These are phyloP conservation scores for Porites divaricata DNA, from an alignment of 92 coral and sea anemone species.

Conservation along the genomic window DNA sequence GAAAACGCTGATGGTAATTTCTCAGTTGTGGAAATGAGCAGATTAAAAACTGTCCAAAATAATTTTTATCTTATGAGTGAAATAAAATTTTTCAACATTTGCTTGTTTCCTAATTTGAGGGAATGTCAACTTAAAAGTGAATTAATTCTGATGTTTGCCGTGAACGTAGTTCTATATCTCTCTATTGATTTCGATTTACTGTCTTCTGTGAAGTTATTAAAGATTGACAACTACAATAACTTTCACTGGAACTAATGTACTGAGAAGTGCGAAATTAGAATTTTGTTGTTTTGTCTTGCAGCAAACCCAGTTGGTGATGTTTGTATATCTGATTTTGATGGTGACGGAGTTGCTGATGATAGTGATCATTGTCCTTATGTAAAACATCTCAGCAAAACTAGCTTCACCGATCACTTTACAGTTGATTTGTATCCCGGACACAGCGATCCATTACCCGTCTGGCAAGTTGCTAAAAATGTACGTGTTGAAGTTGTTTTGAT, in stretches of 20 bases:
- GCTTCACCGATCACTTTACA: slow-evolving; percentile 81
- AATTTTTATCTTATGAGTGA: too few species aligned
- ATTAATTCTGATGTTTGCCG: too few species aligned
- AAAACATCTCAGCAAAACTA: slow-evolving; percentile 84
- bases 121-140: too few species aligned
- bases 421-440: slow-evolving; percentile 83
- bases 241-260: not conserved
- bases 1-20: too few species aligned
- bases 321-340: slow-evolving; percentile 89
- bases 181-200: too few species aligned
- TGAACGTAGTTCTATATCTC: too few species aligned
- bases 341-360: slow-evolving; percentile 88
- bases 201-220: too few species aligned
- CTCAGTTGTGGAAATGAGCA: too few species aligned
- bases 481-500: not conserved
- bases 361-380: slow-evolving; percentile 87
- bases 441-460: slow-evolving; percentile 73
- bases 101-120: too few species aligned
- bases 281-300: slow-evolving; percentile 35
- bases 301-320: slow-evolving; percentile 87
- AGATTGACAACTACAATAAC: too few species aligned
- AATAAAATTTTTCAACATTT: too few species aligned
- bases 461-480: slow-evolving; percentile 91
- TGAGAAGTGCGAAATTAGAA: not conserved
- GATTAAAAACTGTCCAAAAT: too few species aligned